Conservation (phyloP, 1,140 invertebrate species). For the Tetramorium simillimum region DNA sequence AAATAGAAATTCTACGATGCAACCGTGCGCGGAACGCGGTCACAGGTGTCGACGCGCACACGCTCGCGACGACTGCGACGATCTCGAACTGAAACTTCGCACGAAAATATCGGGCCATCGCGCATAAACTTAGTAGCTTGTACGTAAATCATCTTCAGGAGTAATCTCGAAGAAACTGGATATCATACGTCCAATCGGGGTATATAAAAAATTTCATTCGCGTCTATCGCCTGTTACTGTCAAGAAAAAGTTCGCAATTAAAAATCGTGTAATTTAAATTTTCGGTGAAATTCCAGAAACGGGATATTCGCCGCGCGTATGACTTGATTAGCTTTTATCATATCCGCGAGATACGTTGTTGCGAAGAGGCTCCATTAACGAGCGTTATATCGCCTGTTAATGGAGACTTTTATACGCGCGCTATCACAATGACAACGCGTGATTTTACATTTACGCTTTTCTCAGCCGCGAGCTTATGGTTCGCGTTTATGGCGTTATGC, state of each 20-base stretch:
- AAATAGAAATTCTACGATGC: conserved; percentile 55
- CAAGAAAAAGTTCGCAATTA: not conserved
- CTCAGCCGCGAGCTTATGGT: not conserved
- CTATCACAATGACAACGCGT: not conserved
- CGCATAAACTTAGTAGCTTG: not conserved
- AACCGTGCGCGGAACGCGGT: conserved; percentile 63
- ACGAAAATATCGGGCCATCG: conserved; percentile 6
- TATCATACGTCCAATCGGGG: no score
- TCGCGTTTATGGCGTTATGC: conserved; percentile 28
- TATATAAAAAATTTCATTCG: not conserved
- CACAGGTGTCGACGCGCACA: conserved; percentile 52
- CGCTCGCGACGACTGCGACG: not conserved
- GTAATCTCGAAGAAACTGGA: not conserved
- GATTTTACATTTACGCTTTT: conserved; percentile 47
- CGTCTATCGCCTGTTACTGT: not conserved
- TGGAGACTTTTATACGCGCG: conserved; percentile 4
- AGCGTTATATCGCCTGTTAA: conserved; percentile 26
- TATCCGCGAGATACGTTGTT: not conserved
- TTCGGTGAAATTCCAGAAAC: not conserved
- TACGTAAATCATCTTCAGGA: not conserved
- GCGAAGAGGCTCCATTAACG: not conserved
- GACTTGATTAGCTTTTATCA: not conserved
- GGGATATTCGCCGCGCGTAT: no score
- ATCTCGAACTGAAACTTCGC: not conserved
- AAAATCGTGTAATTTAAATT: conserved; percentile 19